Conservation (phyloP, 2,113 vertebrate genomes). For the Vanacampus margaritifer region DNA sequence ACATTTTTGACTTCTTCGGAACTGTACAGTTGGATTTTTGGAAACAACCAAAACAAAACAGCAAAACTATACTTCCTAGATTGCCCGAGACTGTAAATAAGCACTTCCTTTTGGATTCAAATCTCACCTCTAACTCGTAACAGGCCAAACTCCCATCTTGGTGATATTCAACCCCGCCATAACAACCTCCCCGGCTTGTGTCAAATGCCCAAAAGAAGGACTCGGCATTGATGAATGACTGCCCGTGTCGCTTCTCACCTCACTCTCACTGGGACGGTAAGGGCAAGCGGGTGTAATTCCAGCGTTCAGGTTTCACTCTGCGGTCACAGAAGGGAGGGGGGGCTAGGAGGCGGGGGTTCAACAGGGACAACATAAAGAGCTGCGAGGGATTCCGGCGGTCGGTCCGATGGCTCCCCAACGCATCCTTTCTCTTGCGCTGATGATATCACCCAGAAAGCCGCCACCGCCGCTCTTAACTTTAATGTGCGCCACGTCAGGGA, state of each 20-base stretch:
- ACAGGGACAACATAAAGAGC: conserved; percentile 60
- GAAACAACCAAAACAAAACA: no score
- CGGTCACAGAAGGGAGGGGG: conserved; percentile 59
- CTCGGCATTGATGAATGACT: conserved; percentile 40
- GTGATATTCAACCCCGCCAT: background rate
- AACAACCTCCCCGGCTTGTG: conserved; percentile 16
- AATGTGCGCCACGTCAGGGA: conserved; percentile 15
- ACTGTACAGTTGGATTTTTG: no score
- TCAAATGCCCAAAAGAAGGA: conserved; percentile 44
- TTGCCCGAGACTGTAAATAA: no score
- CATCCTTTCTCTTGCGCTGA: conserved; percentile 47
- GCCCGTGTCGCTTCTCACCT: conserved; percentile 34
- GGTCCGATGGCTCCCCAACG: conserved; percentile 54
- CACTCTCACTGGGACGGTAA: conserved; percentile 43
- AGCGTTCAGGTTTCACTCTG: conserved; percentile 72
- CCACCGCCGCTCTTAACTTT: conserved; percentile 16
- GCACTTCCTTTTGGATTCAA: no score
- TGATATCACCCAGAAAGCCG: conserved; percentile 46
- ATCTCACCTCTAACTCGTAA: no score
- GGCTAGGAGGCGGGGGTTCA: conserved; percentile 15
- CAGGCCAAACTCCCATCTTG: no score
- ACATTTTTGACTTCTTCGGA: no score
- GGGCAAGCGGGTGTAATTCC: conserved; percentile 59
- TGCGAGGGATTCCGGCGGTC: conserved; percentile 58
- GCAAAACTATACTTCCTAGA: no score